A percentile compares a stretch with the other conserved stretches of the same genome.
Evolutionary conservation across 1,140 invertebrate species (phyloP).

Genomic region (Meloidogyne exigua): DNA sequence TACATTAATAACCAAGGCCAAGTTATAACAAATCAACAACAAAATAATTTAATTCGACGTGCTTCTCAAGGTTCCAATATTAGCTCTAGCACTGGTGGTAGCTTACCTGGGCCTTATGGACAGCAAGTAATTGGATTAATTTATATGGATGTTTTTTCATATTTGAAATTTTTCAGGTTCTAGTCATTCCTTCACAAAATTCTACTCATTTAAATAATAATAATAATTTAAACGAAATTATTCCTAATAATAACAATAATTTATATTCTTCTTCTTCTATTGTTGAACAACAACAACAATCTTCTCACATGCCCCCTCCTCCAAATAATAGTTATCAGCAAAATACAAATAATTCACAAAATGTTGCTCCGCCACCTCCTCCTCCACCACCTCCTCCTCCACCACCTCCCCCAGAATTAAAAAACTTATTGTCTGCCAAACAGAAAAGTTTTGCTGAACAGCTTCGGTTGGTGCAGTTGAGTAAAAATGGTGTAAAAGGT

Average conservation of each 20-base stretch:
- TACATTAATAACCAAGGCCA: neutral
- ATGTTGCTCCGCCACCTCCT: neutral
- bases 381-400: neutral
- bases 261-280: neutral
- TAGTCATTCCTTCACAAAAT: slow-evolving; percentile 2
- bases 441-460: neutral
- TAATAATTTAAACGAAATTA: neutral
- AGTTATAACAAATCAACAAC: neutral
- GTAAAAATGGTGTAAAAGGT: neutral
- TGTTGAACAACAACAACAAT: neutral
- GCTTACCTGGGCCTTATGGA: neutral
- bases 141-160: neutral
- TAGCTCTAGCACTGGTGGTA: neutral
- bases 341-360: neutral
- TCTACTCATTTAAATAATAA: neutral
- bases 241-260: neutral
- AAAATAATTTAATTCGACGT: slow-evolving; percentile 5
- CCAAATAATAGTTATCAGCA: neutral
- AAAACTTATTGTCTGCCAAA: slow-evolving; percentile 5
- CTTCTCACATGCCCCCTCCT: neutral
- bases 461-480: neutral
- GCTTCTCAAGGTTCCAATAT: neutral
- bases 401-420: neutral
- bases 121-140: neutral
- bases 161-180: neutral